Base-by-base conservation (phyloP, 30 jellyfish, hydroid and myxozoan genomes). In the Pelagia noctiluca region DNA sequence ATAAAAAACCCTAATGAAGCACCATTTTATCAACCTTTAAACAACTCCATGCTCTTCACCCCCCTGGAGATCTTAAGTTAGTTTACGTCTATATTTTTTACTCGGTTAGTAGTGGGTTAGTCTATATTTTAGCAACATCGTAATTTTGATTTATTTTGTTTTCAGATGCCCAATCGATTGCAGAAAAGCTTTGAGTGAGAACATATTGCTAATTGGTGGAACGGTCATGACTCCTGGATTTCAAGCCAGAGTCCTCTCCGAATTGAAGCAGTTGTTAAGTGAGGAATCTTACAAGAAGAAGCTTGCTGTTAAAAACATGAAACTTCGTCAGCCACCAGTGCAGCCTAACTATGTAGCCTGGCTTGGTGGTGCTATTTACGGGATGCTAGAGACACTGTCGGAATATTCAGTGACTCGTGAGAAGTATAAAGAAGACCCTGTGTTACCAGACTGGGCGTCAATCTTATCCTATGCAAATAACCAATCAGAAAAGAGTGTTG, bases 351-450 rank as follows among this genome's bases (percentile, higher is more conserved):
- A 84, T 64, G 82, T 81, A 1, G 74, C 95, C 0, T 94, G 99
- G 99, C 92, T 80, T 26, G 99, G 99, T 33, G 99, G 97, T 42
- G 97, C 99, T 16, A 78, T 94, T 53, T 83, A 83, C 84, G 97
- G 99, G 11, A 85, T 90, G 66, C 89, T 94, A 21, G 99, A 94
- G 31, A 68, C 91, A 4, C 89, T 94, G 4, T 38, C 89, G 29
- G 99, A 94, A 25, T 85, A 76, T 37, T 94, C 99, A 3, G 63
- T 88, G 21, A 83, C 95, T 12, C 75, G 97, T 24, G 99, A 94
- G 19, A 85, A 85, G 35, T 94, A 94, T 73, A 84, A 83, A 29
- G 78, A 73, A 2, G 84, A 79, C 46, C 87, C 94, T 1, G 1
- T 46, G 0, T 69, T 94, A 19, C 99, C 99, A 26, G 99, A 94